Base-by-base conservation (phyloP, 2,888 invertebrate species). In the Pammene fasciana region DNA sequence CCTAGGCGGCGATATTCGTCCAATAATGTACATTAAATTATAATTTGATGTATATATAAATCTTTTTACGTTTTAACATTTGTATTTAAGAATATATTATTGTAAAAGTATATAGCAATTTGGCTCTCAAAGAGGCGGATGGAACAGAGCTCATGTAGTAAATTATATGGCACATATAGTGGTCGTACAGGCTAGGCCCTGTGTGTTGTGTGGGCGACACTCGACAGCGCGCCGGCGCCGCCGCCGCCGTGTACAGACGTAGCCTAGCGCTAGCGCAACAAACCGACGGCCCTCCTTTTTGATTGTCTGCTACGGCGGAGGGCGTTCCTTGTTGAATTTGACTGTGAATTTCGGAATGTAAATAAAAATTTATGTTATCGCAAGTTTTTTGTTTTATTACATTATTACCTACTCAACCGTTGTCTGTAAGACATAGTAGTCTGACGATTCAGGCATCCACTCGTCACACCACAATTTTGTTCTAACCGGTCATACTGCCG, bases 311-410 rank as follows among this genome's bases (percentile, higher is more conserved):
- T 81, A 85, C 79, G 77, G 80, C 75, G 79, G 83, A 83, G 82
- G 79, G 83, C 78, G 81, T 82, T 84, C 83, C 82, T 87, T 89
- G 87, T 88, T 89, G 87, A 86, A 86, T 84, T 87, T 87, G 83
- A 89, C 86, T 91, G 89, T 90, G 88, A 89, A 88, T 89, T 90
- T 90, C 85, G 88, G 88, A 85, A 87, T 92, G 91, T 92, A 91
- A 91, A 92, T 92, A 92, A 91, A 91, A 90, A 90, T 87, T 88
- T 92, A 92, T 90, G 90, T 91, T 91, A 92, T 88, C 85, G 86
- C 90, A 86, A 76, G 13, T 50, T 60, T 38, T 43, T 59, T 43
- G 55, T 67, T 67, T 62, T 16, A 62, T 67, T 62, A 50, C 16
- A 46, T 8, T 50, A 41, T n/a, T n/a, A n/a, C n/a, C n/a, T n/a